Base-by-base conservation (phyloP, 2,113 vertebrate species). In the Tiliqua scincoides region DNA sequence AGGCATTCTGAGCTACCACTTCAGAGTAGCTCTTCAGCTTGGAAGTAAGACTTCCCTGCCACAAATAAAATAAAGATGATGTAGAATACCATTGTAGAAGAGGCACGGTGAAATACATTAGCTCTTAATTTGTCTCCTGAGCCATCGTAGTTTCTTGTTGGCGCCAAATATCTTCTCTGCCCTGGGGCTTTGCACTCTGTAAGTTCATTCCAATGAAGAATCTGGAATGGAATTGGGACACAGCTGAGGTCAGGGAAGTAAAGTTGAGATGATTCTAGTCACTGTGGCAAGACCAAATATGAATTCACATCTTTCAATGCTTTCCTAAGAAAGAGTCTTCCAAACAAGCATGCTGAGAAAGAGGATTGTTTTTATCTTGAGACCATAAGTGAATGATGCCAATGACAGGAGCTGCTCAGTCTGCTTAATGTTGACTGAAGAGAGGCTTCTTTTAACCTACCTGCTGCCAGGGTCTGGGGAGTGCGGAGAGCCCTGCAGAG, bases 121-220 rank as follows among this genome's bases (percentile, higher is more conserved):
- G 43, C 11, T 74, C 70, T 37, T 37, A 52, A 5, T 35, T 62
- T 67, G 61, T 83, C 73, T 35, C 61, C 65, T 83, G 14, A 70
- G 48, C 17, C 52, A 5, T 23, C 68, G 25, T 25, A 32, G 15
- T 48, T 32, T 71, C 86, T 85, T 87, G 89, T 86, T 89, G 88
- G 18, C 10, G 73, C 81, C 9, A 77, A 77, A 84, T 43, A 3
- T 14, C 68, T 7, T 78, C 14, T 54, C 12, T 21, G 84, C 89
- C 25, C 74, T 52, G 83, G 89, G 40, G 63, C 89, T 0, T 63
- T 30, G 21, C 6, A 87, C 14, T 77, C 83, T 75, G 87, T 62
- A 86, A 89, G 72, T 40, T 91, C 93, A 83, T 85, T 83, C 72
- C 95, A 94, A 76, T 95, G 96, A 89, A 96, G 94, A 30, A 95